A percentile compares a stretch with the other conserved stretches of the same genome.
Evolutionary conservation across 1,140 invertebrate genomes (phyloP).

Genomic region (Cydia splendana): DNA sequence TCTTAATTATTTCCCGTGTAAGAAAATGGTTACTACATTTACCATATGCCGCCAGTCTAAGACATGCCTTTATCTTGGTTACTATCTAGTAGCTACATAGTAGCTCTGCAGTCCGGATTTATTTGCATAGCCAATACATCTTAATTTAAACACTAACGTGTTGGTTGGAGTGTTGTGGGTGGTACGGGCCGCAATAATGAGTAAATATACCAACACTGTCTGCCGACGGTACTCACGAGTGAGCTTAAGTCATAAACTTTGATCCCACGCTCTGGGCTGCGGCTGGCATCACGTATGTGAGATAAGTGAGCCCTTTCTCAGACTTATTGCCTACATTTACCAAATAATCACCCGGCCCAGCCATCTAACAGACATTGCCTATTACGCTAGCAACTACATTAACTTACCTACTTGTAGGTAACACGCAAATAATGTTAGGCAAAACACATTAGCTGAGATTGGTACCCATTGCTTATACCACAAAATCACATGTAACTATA

Average conservation of each 20-base stretch:
- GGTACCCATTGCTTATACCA: no score
- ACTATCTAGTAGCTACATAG: no score
- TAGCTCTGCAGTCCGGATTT: no score
- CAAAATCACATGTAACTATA: no score
- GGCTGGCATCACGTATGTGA: slow-evolving; percentile 23
- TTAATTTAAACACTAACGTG: no score
- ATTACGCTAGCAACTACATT: not conserved
- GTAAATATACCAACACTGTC: not conserved
- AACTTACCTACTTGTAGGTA: not conserved
- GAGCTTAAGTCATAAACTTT: slow-evolving; percentile 32
- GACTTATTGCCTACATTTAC: slow-evolving; percentile 32
- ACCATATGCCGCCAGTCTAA: no score
- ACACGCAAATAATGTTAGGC: not conserved
- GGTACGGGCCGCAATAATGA: not conserved
- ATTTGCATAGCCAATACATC: no score
- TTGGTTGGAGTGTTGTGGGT: no score
- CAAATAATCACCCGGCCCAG: slow-evolving; percentile 20
- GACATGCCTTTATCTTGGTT: no score
- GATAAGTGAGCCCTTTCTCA: slow-evolving; percentile 29
- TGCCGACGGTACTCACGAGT: slow-evolving; percentile 1
- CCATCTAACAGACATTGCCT: slow-evolving; percentile 8
- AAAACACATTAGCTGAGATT: not conserved
- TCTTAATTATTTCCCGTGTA: no score
- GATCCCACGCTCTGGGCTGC: slow-evolving; percentile 17
- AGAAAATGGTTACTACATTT: no score